A percentile compares a stretch with the other conserved stretches of the same genome.
phyloP scores from a whole-genome alignment of 1,140 invertebrate genomes.

The Lutraria rhynchaena region DNA sequence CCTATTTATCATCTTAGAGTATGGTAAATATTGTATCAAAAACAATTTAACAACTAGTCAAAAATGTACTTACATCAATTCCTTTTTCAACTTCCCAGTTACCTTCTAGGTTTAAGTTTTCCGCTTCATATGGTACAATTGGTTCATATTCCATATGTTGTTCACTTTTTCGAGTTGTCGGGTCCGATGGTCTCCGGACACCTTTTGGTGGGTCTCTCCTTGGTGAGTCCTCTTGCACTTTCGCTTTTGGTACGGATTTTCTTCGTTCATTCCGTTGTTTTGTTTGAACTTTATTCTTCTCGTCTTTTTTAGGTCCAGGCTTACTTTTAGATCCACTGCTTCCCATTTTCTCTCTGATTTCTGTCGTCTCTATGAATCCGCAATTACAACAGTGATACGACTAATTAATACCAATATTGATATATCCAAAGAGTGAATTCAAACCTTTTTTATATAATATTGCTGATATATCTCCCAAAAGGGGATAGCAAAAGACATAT shows the following conservation, averaged over 20 bases:
- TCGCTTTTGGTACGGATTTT: neutral
- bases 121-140: neutral
- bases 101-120: conserved; percentile 11
- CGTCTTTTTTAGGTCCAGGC: neutral
- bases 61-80: conserved; percentile 48
- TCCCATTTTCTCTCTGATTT: conserved; percentile 3
- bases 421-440: too few species aligned
- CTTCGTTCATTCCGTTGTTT: neutral
- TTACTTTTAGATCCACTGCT: conserved; percentile 21
- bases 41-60: too few species aligned
- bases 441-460: too few species aligned
- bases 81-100: conserved; percentile 55
- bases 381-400: too few species aligned
- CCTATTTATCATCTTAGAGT: too few species aligned
- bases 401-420: too few species aligned
- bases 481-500: too few species aligned
- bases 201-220: conserved; percentile 30
- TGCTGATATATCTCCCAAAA: too few species aligned
- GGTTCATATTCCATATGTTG: neutral
- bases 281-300: neutral
- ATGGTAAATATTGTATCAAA: too few species aligned
- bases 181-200: neutral
- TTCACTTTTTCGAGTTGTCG: neutral
- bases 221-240: neutral
- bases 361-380: too few species aligned